A percentile compares a stretch with the other conserved stretches of the same genome.
These are phyloP conservation scores for Sericinus montela DNA, from an alignment of 2,888 invertebrate species.

Conservation along the genomic window DNA sequence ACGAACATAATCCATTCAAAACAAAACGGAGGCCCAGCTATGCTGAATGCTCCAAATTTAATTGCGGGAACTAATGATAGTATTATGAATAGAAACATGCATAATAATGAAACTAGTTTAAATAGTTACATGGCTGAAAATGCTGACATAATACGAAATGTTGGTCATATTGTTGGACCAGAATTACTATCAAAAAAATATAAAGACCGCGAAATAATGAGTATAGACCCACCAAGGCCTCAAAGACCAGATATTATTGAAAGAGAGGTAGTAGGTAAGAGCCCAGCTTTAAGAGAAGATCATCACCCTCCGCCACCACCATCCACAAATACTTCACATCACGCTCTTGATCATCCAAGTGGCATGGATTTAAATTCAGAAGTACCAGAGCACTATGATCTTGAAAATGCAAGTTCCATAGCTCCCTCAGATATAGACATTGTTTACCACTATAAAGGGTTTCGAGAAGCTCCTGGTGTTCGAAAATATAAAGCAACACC, in stretches of 20 bases:
- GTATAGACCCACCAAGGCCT: constrained; percentile 85
- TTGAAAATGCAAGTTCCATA: constrained; percentile 98
- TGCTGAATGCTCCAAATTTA: constrained; percentile 84
- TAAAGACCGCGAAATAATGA: constrained; percentile 90
- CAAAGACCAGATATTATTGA: constrained; percentile 97
- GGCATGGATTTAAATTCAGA: constrained; percentile 88
- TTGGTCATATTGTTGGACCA: constrained; percentile 89
- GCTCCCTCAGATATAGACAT: constrained; percentile 98
- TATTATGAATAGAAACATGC: constrained; percentile 83
- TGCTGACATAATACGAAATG: constrained; percentile 86
- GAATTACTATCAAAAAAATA: constrained; percentile 93
- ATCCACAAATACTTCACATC: constrained; percentile 84
- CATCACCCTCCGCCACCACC: constrained; percentile 90
- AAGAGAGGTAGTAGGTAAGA: constrained; percentile 91
- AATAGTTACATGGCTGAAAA: constrained; percentile 85
- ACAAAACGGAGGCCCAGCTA: constrained; percentile 85
- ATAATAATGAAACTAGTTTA: constrained; percentile 84
- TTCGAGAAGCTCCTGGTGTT: constrained; percentile 90
- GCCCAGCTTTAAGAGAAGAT: constrained; percentile 88
- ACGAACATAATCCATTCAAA: constrained; percentile 87
- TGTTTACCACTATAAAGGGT: constrained; percentile 97
- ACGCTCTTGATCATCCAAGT: constrained; percentile 85
- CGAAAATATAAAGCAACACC: constrained; percentile 93
- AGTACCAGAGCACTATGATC: constrained; percentile 94
- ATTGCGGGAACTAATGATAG: constrained; percentile 84